Evolutionary conservation across 2,797 vertebrate species (phyloP).

Genomic region (Tiaroga cobitis): DNA sequence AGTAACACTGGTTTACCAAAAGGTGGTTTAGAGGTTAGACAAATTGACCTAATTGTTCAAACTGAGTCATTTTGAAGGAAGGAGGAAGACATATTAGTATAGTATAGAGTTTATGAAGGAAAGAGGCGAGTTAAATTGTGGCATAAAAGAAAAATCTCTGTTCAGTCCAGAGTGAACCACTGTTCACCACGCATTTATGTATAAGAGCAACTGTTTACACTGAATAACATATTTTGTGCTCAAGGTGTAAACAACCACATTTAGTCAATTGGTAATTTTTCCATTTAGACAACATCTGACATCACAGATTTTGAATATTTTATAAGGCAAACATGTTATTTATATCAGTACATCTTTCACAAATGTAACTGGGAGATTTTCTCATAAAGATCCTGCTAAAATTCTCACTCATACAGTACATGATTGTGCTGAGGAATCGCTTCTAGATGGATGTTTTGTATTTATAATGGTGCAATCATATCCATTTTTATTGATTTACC

Average conservation of each 20-base stretch:
- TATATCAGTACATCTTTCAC: not conserved
- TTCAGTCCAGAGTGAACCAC: not conserved
- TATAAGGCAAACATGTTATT: not conserved
- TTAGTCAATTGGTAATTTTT: not conserved
- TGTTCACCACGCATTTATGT: not conserved
- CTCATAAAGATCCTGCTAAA: not conserved
- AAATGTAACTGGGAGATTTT: not conserved
- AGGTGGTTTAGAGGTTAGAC: not conserved
- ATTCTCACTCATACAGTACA: not conserved
- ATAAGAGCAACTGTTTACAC: not conserved
- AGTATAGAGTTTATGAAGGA: not conserved
- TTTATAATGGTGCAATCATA: constrained; percentile 38
- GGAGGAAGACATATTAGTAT: not conserved
- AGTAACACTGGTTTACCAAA: not conserved
- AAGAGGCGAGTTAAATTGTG: not conserved
- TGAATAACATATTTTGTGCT: not conserved
- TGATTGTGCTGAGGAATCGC: constrained; percentile 20
- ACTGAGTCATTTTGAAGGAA: not conserved
- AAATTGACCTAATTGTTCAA: not conserved
- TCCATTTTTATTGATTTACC: constrained; percentile 52
- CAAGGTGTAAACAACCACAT: not conserved
- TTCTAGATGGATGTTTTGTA: constrained; percentile 42
- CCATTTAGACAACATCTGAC: not conserved
- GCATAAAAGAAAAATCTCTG: not conserved
- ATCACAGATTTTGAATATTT: not conserved